Conservation (phyloP, 2,113 vertebrate genomes). For the Pithys albifrons region DNA sequence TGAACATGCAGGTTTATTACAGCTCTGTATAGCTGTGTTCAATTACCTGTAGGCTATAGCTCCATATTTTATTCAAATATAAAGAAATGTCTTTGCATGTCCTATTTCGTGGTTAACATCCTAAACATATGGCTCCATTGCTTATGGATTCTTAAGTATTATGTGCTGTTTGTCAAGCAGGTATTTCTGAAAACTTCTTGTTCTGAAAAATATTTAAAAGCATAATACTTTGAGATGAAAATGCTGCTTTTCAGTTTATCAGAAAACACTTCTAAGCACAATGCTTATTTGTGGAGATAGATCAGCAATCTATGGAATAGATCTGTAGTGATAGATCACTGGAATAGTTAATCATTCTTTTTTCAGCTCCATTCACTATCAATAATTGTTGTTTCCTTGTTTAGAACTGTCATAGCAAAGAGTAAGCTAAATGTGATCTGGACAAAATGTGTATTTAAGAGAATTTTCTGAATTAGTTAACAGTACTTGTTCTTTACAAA, state of each 20-base stretch:
- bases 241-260: neutral
- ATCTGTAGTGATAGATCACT: no score
- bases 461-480: neutral
- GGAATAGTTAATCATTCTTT: neutral
- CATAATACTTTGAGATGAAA: neutral
- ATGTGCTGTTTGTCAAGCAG: neutral
- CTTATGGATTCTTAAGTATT: neutral
- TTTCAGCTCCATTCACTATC: neutral
- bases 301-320: no score
- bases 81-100: neutral
- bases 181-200: neutral
- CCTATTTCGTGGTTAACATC: neutral
- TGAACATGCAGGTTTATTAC: slow-evolving; percentile 26
- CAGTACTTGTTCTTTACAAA: neutral
- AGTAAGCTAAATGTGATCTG: neutral
- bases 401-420: neutral
- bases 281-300: neutral
- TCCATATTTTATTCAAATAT: neutral
- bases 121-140: neutral
- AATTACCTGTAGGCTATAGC: neutral
- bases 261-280: neutral
- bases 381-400: neutral
- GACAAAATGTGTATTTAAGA: neutral
- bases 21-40: neutral
- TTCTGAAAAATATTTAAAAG: slow-evolving; percentile 1